Conservation (phyloP, 2,888 invertebrate genomes). For the Tenthredo notha region DNA sequence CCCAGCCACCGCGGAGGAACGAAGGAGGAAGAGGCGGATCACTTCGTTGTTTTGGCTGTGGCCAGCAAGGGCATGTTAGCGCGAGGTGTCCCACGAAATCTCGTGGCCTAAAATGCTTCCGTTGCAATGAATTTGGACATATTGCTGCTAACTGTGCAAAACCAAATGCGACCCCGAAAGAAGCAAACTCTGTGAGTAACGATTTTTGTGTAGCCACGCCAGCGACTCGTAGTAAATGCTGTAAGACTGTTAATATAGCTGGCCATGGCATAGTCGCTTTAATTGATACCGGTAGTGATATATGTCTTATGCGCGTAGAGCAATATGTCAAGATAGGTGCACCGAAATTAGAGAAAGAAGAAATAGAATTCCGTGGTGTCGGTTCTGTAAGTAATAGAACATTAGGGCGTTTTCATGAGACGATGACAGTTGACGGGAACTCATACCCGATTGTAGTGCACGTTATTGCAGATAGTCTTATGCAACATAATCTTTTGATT, state of each 20-base stretch:
- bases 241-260: neutral
- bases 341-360: slow-evolving; percentile 50
- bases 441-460: slow-evolving; percentile 52
- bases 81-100: slow-evolving; percentile 31
- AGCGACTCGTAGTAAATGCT: neutral
- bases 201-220: neutral
- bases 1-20: neutral
- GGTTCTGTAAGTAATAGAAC: slow-evolving; percentile 55
- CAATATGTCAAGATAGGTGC: slow-evolving; percentile 52
- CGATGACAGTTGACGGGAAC: slow-evolving; percentile 52
- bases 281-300: slow-evolving; percentile 55
- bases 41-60: slow-evolving; percentile 18
- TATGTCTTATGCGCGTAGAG: slow-evolving; percentile 49
- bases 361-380: slow-evolving; percentile 55
- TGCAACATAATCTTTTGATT: slow-evolving; percentile 53
- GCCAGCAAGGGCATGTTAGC: slow-evolving; percentile 39
- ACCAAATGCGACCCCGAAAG: neutral
- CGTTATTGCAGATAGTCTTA: slow-evolving; percentile 52
- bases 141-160: slow-evolving; percentile 52
- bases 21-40: neutral
- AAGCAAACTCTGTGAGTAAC: slow-evolving; percentile 1
- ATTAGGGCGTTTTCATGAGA: slow-evolving; percentile 33
- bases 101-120: slow-evolving; percentile 53
- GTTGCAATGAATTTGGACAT: slow-evolving; percentile 55
- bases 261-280: slow-evolving; percentile 45